Conservation (phyloP, 2,113 vertebrate genomes). For the Strix aluco region DNA sequence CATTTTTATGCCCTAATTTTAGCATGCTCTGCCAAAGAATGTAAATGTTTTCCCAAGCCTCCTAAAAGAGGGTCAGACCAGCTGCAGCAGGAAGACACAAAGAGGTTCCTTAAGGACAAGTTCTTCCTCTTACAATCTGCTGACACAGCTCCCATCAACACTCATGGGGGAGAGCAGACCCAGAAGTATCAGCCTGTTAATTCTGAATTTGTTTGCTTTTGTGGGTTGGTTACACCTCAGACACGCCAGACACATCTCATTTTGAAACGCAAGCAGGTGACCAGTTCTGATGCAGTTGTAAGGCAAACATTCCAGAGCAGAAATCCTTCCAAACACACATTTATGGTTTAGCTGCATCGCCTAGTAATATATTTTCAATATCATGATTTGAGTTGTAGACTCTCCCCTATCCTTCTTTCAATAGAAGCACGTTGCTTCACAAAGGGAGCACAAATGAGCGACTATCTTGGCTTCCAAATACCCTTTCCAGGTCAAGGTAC, state of each 20-base stretch:
- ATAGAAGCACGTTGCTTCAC: background rate
- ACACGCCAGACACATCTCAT: background rate
- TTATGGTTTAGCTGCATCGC: background rate
- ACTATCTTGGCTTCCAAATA: background rate
- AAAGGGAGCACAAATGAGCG: background rate
- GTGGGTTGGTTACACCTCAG: background rate
- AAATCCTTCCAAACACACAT: background rate
- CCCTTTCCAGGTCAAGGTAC: background rate
- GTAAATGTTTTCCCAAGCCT: background rate
- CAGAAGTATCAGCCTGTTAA: background rate
- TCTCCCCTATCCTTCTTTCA: background rate
- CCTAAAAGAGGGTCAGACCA: conserved; percentile 8
- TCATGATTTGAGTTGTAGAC: background rate
- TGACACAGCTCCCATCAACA: background rate
- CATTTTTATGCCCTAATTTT: conserved; percentile 8
- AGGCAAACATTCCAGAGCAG: background rate
- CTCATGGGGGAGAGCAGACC: background rate
- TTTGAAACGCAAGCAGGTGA: background rate
- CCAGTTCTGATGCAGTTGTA: background rate
- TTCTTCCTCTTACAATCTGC: background rate
- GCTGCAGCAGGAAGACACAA: conserved; percentile 18
- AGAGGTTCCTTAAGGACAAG: conserved; percentile 60
- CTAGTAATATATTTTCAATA: background rate
- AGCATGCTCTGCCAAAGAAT: background rate
- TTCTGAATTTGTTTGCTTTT: background rate